Base-by-base conservation (phyloP, 2,797 vertebrate genomes). In the Urophycis tenuis region DNA sequence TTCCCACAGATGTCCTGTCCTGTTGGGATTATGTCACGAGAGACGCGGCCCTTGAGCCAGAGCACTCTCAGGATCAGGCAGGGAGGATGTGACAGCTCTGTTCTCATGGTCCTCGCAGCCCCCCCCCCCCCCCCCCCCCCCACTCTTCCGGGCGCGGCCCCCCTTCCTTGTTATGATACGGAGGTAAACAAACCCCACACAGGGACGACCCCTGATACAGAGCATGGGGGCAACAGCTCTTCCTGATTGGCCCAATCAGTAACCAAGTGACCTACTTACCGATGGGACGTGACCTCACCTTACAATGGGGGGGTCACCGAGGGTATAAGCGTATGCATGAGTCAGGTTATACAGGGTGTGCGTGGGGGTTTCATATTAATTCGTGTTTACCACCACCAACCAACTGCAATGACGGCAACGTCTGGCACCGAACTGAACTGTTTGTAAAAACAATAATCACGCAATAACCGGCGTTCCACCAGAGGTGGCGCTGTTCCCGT, bases 61-160 rank as follows among this genome's bases (percentile, higher is more conserved):
- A 73, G 34, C 78, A 80, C 81, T 79, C 81, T 79, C 41, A 72
- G 80, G 75, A 22, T 1, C 79, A 35, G 8, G 49, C 7, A n/a
- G 19, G 29, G 45, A 73, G 76, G 72, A 74, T 75, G 41, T 86
- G 83, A 89, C 89, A 82, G 84, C 86, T 82, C 72, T 19, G 30
- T 93, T 94, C 92, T 90, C 92, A 94, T 83, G 91, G 84, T 85
- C 91, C 87, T 79, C 86, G 80, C 77, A 79, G 75, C 69, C 72
- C 75, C 5, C 34, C 41, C 82, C 83, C 89, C 87, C 86, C 85
- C 74, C 76, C 64, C 75, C 79, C 75, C 77, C 73, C 74, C 83
- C 77, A 70, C 81, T 75, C 77, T 81, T 83, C 83, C 81, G 77
- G 75, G 74, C 79, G 69, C 73, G 35, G n/a, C n/a, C 75, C 82